Evolutionary conservation across 2,888 invertebrate genomes (phyloP).

Genomic region (Stenichneumon culpator): DNA sequence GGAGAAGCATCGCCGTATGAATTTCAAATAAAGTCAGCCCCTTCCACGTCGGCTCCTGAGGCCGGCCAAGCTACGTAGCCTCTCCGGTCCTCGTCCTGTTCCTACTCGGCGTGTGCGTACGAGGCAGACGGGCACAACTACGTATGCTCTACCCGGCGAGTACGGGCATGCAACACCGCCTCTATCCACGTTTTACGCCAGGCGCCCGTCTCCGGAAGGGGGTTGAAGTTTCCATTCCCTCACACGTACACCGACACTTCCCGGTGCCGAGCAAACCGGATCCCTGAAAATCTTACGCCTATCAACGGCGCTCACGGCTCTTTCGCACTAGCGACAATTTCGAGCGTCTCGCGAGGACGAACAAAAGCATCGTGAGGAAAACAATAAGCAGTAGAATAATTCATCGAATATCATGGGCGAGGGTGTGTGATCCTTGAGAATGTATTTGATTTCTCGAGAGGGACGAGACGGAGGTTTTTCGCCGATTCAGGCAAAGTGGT

Average conservation of each 20-base stretch:
- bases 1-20: slow-evolving; percentile 72
- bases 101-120: slow-evolving; percentile 46
- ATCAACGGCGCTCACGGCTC: slow-evolving; percentile 63
- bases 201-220: slow-evolving; percentile 20
- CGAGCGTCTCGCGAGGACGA: slow-evolving; percentile 14
- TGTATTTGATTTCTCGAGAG: slow-evolving; percentile 30
- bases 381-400: not conserved
- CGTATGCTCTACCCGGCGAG: slow-evolving; percentile 30
- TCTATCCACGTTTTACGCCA: slow-evolving; percentile 17
- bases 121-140: slow-evolving; percentile 44
- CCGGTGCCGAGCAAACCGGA: slow-evolving; percentile 31
- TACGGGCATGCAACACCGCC: slow-evolving; percentile 7
- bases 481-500: slow-evolving; percentile 36
- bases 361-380: not conserved
- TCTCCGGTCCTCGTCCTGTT: slow-evolving; percentile 31
- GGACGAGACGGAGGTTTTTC: slow-evolving; percentile 10
- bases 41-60: slow-evolving; percentile 29
- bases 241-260: slow-evolving; percentile 50
- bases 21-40: slow-evolving; percentile 77
- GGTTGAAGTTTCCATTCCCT: slow-evolving; percentile 22
- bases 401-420: not conserved
- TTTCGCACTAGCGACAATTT: slow-evolving; percentile 26
- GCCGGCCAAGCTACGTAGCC: slow-evolving; percentile 34
- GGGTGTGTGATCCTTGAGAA: not conserved
- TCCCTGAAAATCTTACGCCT: slow-evolving; percentile 67